Evolutionary conservation across 2,888 invertebrate genomes (phyloP), one percentile per base, ranked within the genome.

Genomic region (Pristionchus fissidentatus): DNA sequence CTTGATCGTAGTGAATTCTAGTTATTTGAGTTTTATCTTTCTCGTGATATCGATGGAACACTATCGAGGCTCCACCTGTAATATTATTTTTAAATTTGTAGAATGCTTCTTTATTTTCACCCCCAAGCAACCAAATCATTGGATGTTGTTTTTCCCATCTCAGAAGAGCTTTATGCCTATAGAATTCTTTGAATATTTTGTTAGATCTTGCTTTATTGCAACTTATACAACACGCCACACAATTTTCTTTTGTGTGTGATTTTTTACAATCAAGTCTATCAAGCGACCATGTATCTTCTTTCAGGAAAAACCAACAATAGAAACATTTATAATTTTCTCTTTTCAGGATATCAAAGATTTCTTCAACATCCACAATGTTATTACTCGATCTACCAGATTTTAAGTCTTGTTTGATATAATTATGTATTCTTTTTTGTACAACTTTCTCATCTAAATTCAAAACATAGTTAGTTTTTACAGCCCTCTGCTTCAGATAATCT

Each of bases 1-100:
- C 75, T 70, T 81, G 49, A 41, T 80, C 55, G 38, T 84, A 84
- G 43, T 82, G 84, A 2, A 75, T 35, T 82, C 84, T 70, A 55
- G 82, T 84, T 43, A 84, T 84, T 84, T 82, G 55, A 7, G 84
- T 84, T 82, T 84, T 84, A 73, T 84, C 35, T 82, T 57, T 82
- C 83, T 84, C 82, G 83, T 84, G 84, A 84, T 82, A 84, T 84
- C 84, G 81, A 82, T 84, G 84, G 41, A 84, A 84, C 29, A 84
- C 75, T 82, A 84, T 60, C 10, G 84, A 84, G 35, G 84, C 84
- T 7, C 84, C 84, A 75, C 84, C 84, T 55, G 84, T 84, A 75
- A 84, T 84, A 77, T 84, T 84, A 22, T 66, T 84, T 29, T 84
- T 84, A 57, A 84, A 73, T 70, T 84, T 84, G 73, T 84, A 84